Evolutionary conservation across 2,888 invertebrate genomes (phyloP), one percentile per base, ranked within the genome.

Genomic region (Drosophila tanythrix): DNA sequence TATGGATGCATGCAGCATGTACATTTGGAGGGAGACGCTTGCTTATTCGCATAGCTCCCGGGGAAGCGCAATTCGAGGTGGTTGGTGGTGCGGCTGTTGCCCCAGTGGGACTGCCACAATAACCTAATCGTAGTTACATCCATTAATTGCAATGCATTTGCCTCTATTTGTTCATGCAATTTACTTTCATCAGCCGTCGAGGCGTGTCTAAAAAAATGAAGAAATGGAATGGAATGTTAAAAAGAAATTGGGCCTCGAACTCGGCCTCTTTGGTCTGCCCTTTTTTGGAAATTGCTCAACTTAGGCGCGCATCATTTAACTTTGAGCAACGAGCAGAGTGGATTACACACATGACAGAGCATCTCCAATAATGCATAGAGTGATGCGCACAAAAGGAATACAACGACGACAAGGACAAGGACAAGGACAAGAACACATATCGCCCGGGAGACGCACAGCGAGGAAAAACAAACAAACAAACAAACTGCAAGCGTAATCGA

Each of bases 301-400:
- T 90, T 91, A 87, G 78, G 77, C 76, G 81, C 82, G 89, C 89
- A 90, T 82, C 91, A 89, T 91, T 89, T 87, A 89, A 90, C 89
- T 76, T 87, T 75, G 74, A 76, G 75, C 77, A 76, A 90, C 82
- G 87, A 89, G 89, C 84, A 72, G 89, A 86, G 86, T 86, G 86
- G 87, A 86, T 90, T 90, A 86, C 86, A 82, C 86, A 88, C 85
- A 85, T 87, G 85, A 83, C 70, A 52, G 81, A 81, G 70, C 90
- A 76, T 50, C 63, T 59, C 36, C 58, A 70, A 73, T 59, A 71
- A 70, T 40, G 21, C 40, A 57, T 61, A 36, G 55, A 73, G 65
- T 57, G 70, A 70, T 46, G 21, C 40, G 56, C 50, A 59, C 51
- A 64, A 52, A 62, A 27, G 21, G 36, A 46, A 36, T 25, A 7